phyloP scores from a whole-genome alignment of 2,113 vertebrate genomes.

The Xiphias gladius region DNA sequence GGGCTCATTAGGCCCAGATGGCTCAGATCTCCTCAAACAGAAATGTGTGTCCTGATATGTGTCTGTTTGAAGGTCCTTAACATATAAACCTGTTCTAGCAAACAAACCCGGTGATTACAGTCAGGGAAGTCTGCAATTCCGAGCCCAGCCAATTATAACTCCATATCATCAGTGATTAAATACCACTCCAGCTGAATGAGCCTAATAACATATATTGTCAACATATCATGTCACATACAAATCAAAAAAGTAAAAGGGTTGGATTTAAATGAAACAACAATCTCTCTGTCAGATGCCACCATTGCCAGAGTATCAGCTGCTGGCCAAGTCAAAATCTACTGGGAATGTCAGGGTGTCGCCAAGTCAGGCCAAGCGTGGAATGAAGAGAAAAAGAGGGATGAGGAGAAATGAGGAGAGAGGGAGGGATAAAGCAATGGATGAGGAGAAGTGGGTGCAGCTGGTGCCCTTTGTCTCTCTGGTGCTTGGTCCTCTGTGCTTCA shows the following conservation, averaged over 20 bases:
- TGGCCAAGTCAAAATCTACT: slow-evolving; percentile 60
- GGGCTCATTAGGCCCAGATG: neutral
- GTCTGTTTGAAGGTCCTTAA: slow-evolving; percentile 30
- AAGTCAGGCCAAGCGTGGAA: slow-evolving; percentile 55
- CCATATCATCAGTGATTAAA: slow-evolving; percentile 67
- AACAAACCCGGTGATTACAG: slow-evolving; percentile 64
- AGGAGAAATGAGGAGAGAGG: slow-evolving; percentile 48
- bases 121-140: slow-evolving; percentile 41
- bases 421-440: slow-evolving; percentile 66
- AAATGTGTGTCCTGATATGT: slow-evolving; percentile 20
- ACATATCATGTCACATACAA: slow-evolving; percentile 50
- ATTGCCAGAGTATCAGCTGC: slow-evolving; percentile 47
- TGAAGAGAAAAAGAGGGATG: slow-evolving; percentile 47
- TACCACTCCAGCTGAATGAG: slow-evolving; percentile 65
- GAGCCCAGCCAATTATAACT: slow-evolving; percentile 44
- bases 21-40: slow-evolving; percentile 20
- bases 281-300: slow-evolving; percentile 56
- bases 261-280: slow-evolving; percentile 62
- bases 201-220: slow-evolving; percentile 73
- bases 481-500: slow-evolving; percentile 79
- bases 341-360: slow-evolving; percentile 62
- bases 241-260: slow-evolving; percentile 44
- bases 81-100: slow-evolving; percentile 46
- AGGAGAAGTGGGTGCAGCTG: slow-evolving; percentile 86
- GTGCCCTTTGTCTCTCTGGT: slow-evolving; percentile 81